A percentile compares a stretch with the other conserved stretches of the same genome.
phyloP scores from a whole-genome alignment of 2,888 invertebrate genomes.

The Hipparchia sbordonii region DNA sequence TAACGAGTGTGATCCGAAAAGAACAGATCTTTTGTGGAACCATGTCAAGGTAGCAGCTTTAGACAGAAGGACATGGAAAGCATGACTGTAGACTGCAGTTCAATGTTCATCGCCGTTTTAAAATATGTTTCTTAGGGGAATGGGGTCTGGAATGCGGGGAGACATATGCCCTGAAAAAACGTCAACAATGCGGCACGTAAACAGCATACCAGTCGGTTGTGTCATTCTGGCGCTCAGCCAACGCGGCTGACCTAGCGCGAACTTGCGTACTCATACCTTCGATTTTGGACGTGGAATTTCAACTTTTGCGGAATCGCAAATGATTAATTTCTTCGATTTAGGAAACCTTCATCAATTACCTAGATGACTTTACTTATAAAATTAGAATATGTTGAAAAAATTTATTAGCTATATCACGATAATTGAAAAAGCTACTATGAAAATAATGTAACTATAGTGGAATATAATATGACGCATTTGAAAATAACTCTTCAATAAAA shows the following conservation, averaged over 20 bases:
- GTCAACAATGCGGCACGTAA: slow-evolving; percentile 70
- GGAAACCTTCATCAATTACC: background rate
- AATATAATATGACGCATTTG: no score
- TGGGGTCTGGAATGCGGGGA: slow-evolving; percentile 22
- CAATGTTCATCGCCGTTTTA: background rate
- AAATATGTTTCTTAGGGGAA: background rate
- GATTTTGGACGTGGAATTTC: slow-evolving; percentile 39
- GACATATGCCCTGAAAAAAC: slow-evolving; percentile 43
- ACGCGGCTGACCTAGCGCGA: slow-evolving; percentile 68
- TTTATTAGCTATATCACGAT: no score
- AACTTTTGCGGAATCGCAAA: background rate
- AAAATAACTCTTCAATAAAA: no score
- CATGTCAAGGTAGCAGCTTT: no score
- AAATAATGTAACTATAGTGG: no score
- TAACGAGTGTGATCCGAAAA: no score
- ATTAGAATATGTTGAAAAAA: no score
- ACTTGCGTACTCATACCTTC: slow-evolving; percentile 50
- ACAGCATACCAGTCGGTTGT: slow-evolving; percentile 73
- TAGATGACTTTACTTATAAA: no score
- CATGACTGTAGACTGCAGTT: background rate
- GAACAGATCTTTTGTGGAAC: no score
- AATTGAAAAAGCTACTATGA: no score
- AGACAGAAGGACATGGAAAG: background rate
- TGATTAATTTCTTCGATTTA: background rate
- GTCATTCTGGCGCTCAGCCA: slow-evolving; percentile 72